Percentiles rank a stretch among this genome's conserved stretches.
Conservation (phyloP, 2,797 vertebrate genomes). For the Pangasius krempfi region DNA sequence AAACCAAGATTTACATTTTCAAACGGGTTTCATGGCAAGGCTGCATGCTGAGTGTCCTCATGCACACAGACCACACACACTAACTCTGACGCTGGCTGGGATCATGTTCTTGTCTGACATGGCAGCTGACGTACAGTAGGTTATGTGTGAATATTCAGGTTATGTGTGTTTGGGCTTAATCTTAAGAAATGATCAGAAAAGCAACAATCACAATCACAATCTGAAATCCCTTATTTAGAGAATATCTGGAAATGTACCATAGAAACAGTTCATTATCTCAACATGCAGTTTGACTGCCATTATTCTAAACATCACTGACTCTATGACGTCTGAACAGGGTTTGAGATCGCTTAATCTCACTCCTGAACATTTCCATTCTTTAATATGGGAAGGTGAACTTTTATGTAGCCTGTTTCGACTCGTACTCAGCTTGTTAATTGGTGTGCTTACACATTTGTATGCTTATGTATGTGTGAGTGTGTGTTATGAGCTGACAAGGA, state of each 20-base stretch:
- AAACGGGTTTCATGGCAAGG: constrained; percentile 37
- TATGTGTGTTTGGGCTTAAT: constrained; percentile 34
- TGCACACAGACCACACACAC: constrained; percentile 48
- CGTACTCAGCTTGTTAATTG: neutral
- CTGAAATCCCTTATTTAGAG: neutral
- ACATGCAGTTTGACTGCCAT: neutral
- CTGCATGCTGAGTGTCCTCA: constrained; percentile 41
- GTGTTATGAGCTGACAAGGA: constrained; percentile 1
- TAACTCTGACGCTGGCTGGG: constrained; percentile 24
- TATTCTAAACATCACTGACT: constrained; percentile 5
- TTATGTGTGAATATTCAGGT: constrained; percentile 39
- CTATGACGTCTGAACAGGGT: neutral
- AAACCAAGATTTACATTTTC: constrained; percentile 47
- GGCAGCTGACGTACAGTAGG: constrained; percentile 35
- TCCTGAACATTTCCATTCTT: constrained; percentile 6
- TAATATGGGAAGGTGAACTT: constrained; percentile 9
- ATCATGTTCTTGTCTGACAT: constrained; percentile 42
- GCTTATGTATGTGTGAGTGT: constrained; percentile 13
- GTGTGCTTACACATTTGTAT: constrained; percentile 24
- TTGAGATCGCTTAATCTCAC: neutral
- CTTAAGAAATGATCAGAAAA: constrained; percentile 26
- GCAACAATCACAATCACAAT: neutral
- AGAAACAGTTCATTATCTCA: neutral
- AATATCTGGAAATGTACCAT: neutral
- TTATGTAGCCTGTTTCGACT: constrained; percentile 28